Conservation (phyloP, 2,797 vertebrate species). For the Lepus oiostolus region DNA sequence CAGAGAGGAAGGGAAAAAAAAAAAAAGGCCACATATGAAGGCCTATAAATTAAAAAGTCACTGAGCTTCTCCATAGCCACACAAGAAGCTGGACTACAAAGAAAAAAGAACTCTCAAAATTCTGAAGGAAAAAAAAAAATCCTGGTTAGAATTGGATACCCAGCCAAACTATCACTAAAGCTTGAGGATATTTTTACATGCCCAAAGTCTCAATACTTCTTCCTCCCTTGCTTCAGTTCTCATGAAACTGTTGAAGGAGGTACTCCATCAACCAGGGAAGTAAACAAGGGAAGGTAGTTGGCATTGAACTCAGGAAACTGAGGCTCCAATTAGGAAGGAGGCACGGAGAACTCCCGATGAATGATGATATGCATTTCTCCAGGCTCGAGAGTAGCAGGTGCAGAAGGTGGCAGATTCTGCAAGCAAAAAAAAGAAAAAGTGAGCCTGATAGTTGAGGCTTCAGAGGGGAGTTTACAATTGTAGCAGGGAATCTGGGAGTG, state of each 20-base stretch:
- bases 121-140: conserved; percentile 34
- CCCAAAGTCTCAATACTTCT: neutral
- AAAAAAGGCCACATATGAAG: neutral
- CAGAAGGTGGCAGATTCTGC: neutral
- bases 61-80: neutral
- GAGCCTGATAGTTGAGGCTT: neutral
- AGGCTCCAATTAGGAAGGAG: neutral
- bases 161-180: conserved; percentile 61
- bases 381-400: neutral
- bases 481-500: neutral
- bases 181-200: neutral
- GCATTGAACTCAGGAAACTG: neutral
- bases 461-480: conserved; percentile 21
- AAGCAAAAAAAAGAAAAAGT: conserved; percentile 2
- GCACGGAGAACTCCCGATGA: neutral
- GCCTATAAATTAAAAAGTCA: neutral
- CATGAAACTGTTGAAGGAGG: neutral
- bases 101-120: neutral
- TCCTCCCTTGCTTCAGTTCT: neutral
- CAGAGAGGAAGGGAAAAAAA: neutral
- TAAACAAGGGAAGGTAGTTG: conserved; percentile 24
- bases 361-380: neutral
- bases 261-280: neutral
- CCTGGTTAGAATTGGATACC: conserved; percentile 54
- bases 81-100: conserved; percentile 42